Percentiles rank a stretch among this genome's conserved stretches.
Evolutionary conservation across 2,113 vertebrate genomes (phyloP).

Genomic region (Carassius gibelio): DNA sequence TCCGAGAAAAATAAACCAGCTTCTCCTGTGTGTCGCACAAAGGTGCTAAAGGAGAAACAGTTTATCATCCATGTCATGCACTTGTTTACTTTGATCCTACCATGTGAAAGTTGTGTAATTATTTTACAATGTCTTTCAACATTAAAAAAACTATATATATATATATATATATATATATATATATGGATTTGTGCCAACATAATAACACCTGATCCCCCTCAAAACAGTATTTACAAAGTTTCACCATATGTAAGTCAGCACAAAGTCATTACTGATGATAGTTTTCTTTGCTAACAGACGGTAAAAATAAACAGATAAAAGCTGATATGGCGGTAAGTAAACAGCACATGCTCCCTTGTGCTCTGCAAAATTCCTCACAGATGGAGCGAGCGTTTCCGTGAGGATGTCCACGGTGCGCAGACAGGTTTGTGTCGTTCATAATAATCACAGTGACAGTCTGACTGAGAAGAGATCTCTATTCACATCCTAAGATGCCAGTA

Average conservation of each 20-base stretch:
- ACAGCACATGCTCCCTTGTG: slow-evolving; percentile 53
- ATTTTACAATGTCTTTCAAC: slow-evolving; percentile 18
- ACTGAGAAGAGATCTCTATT: slow-evolving; percentile 70
- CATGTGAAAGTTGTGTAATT: slow-evolving; percentile 46
- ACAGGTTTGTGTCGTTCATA: slow-evolving; percentile 57
- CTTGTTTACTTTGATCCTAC: slow-evolving; percentile 40
- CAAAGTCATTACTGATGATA: background rate
- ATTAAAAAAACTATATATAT: background rate
- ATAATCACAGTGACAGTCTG: slow-evolving; percentile 75
- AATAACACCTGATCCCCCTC: background rate
- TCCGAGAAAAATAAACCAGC: slow-evolving; percentile 51
- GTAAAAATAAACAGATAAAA: slow-evolving; percentile 23
- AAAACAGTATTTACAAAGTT: background rate
- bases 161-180: no score
- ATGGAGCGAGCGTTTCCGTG: slow-evolving; percentile 43
- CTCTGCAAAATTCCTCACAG: slow-evolving; percentile 55
- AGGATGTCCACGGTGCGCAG: background rate
- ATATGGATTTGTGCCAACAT: background rate
- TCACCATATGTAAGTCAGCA: slow-evolving; percentile 4
- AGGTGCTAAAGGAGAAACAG: slow-evolving; percentile 53
- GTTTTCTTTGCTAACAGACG: slow-evolving; percentile 1
- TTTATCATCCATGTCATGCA: slow-evolving; percentile 54
- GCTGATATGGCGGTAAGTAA: slow-evolving; percentile 34
- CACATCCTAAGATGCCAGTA: slow-evolving; percentile 79
- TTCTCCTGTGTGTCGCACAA: slow-evolving; percentile 52